These are phyloP conservation scores for Limenitis camilla DNA, from an alignment of 2,888 invertebrate genomes.

Conservation along the genomic window DNA sequence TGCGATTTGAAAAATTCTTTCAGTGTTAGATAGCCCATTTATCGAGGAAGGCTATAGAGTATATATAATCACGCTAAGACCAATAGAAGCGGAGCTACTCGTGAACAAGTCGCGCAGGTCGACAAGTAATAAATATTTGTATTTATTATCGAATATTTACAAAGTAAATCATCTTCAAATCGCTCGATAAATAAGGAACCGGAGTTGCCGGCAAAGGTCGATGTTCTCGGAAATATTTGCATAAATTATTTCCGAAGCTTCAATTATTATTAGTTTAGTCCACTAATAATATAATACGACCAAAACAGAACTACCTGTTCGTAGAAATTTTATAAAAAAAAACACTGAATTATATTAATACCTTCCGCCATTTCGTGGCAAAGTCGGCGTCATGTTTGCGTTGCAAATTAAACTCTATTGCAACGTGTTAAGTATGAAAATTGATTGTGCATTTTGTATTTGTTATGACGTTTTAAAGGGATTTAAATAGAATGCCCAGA, in stretches of 20 bases:
- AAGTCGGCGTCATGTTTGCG: conserved; percentile 18
- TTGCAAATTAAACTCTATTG: conserved; percentile 35
- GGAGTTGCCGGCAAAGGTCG: conserved; percentile 39
- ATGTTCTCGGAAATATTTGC: conserved; percentile 54
- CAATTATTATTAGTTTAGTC: conserved; percentile 38
- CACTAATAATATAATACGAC: conserved; percentile 3
- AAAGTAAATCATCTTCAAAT: no score
- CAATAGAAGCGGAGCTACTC: no score
- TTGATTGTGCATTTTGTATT: conserved; percentile 20
- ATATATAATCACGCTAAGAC: no score
- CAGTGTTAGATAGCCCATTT: no score
- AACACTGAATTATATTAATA: conserved; percentile 55
- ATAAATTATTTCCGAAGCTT: conserved; percentile 45
- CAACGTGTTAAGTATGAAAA: conserved; percentile 33
- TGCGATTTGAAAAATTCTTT: no score
- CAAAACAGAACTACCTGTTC: conserved; percentile 57
- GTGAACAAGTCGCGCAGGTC: no score
- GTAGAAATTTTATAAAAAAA: conserved; percentile 36
- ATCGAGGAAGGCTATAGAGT: no score
- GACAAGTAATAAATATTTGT: no score
- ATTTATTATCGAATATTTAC: no score
- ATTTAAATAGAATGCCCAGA: conserved; percentile 62
- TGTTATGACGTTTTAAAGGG: conserved; percentile 43
- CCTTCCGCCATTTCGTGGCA: conserved; percentile 3
- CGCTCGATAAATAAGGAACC: conserved; percentile 3